Evolutionary conservation across 2,113 vertebrate genomes (phyloP), one percentile per base, ranked within the genome.

Genomic region (Sprattus sprattus): DNA sequence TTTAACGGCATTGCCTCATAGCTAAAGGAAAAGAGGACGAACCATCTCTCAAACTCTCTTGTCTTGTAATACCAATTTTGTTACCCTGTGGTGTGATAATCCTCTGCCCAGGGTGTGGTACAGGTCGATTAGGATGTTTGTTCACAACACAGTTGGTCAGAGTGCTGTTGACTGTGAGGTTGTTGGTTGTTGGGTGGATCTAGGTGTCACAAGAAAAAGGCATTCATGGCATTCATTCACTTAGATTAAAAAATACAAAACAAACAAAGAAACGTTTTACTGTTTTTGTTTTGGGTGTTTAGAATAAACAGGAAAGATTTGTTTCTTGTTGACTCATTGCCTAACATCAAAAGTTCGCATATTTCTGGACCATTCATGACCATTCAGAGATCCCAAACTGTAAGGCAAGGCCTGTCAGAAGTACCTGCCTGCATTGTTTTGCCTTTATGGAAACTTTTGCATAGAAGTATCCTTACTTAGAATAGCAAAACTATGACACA

Each of bases 151-250:
- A 78, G 2, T 15, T 39, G 2, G 28, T 78, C 32, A 39, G 10
- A 16, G 3, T 78, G 54, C 54, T 60, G 28, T 78, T 39, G 28
- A 64, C 60, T 64, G n/a, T 2, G 20, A 32, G 28, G 71, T 78
- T 78, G 28, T 78, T 78, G 28, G 71, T 78, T 78, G 28, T 78
- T 78, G 32, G 71, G 71, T 78, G 28, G 9, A 78, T 78, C 71
- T 39, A 32, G 71, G 28, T 78, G 25, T 78, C 71, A 78, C 28
- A 78, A 78, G n/a, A 28, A 67, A 67, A 25, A 11, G 39, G 39
- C 39, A 4, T 32, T 78, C 11, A 32, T 71, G 64, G 25, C 39
- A 1, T 15, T 15, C n/a, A 32, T 32, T 54, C 52, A 18, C 13
- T 18, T 54, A 16, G 2, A 54, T 54, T 54, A 2, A 54, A 49